Conservation (phyloP, 92 coral and sea anemone species). For the Phenganax marumi region DNA sequence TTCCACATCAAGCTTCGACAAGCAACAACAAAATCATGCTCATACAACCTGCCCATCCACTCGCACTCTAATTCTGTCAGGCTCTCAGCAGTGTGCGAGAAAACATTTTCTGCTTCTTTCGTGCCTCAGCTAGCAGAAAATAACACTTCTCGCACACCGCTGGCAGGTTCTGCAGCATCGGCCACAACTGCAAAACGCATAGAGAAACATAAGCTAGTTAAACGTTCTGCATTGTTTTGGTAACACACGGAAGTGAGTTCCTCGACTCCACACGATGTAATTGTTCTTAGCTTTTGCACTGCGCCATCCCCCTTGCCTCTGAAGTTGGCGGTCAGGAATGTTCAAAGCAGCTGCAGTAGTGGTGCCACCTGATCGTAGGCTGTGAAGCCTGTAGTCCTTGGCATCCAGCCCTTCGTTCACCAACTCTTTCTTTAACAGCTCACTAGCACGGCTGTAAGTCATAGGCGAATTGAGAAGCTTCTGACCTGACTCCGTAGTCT, state of each 20-base stretch:
- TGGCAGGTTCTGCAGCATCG: not conserved
- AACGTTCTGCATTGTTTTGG: constrained; percentile 26
- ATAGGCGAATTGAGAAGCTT: constrained; percentile 40
- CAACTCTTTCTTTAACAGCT: constrained; percentile 42
- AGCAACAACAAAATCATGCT: too few relatives aligned
- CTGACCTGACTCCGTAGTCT: constrained; percentile 44
- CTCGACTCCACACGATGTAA: constrained; percentile 41
- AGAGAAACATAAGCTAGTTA: not conserved
- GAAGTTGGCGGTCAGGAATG: constrained; percentile 49
- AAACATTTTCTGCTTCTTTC: too few relatives aligned
- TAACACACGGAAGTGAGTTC: constrained; percentile 42
- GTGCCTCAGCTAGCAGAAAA: too few relatives aligned
- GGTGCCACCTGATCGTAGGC: constrained; percentile 58
- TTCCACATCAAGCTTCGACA: too few relatives aligned
- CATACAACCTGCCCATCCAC: too few relatives aligned
- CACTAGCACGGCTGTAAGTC: constrained; percentile 53
- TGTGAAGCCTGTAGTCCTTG: constrained; percentile 47
- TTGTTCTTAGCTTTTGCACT: constrained; percentile 46
- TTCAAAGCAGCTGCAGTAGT: constrained; percentile 51
- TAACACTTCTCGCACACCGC: too few relatives aligned
- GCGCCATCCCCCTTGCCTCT: constrained; percentile 59
- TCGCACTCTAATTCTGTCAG: too few relatives aligned
- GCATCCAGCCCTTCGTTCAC: constrained; percentile 47
- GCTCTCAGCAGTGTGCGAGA: too few relatives aligned
- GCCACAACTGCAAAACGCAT: constrained; percentile 11